These are phyloP conservation scores for Palythoa grandis DNA, from an alignment of 92 coral and sea anemone species.

Conservation along the genomic window DNA sequence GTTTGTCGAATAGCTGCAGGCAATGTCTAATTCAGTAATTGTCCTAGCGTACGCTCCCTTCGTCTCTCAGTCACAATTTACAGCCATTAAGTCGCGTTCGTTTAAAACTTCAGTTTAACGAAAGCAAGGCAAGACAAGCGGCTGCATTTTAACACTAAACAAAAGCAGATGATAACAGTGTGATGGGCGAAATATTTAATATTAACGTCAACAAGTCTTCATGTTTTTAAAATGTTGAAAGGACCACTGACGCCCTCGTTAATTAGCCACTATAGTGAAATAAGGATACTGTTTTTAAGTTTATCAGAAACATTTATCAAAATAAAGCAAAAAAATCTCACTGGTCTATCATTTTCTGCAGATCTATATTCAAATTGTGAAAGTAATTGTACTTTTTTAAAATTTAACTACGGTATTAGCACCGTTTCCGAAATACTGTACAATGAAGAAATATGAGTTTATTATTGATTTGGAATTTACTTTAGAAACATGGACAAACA, in stretches of 20 bases:
- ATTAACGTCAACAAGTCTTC: not conserved
- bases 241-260: not conserved
- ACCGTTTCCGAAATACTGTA: not conserved
- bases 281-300: not conserved
- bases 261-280: not conserved
- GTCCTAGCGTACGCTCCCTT: not conserved
- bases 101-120: not conserved
- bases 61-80: not conserved
- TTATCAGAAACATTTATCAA: not conserved
- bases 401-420: not conserved
- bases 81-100: not conserved
- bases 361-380: not conserved
- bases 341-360: not conserved
- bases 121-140: not conserved
- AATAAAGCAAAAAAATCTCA: not conserved
- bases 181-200: not conserved
- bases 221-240: not conserved
- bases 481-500: not conserved
- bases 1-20: not conserved
- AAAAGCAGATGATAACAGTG: not conserved
- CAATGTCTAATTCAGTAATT: not conserved
- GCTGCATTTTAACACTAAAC: not conserved
- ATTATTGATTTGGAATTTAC: not conserved
- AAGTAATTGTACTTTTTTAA: not conserved
- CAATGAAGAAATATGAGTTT: not conserved